A percentile compares a stretch with the other conserved stretches of the same genome.
Conservation (phyloP, 2,888 invertebrate species). For the Dusona sp. region DNA sequence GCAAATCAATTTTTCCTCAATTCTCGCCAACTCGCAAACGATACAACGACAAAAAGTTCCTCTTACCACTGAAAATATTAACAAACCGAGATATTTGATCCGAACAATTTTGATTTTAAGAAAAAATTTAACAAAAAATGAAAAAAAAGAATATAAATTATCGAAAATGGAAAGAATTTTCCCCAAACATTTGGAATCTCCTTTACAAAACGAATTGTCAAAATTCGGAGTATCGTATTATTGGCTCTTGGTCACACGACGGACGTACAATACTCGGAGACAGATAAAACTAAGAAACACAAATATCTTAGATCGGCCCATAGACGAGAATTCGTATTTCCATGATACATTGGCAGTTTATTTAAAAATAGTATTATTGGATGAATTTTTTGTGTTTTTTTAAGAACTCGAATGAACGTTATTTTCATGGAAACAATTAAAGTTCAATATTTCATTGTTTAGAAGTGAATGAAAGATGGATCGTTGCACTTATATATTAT, state of each 20-base stretch:
- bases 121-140: not conserved
- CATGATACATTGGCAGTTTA: not conserved
- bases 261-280: not conserved
- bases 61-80: not conserved
- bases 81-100: not conserved
- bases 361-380: not conserved
- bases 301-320: not conserved
- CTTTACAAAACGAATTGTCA: not conserved
- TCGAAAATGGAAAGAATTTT: not conserved
- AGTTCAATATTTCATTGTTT: not conserved
- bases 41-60: not conserved
- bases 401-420: not conserved
- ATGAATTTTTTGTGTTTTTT: not conserved
- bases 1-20: not conserved
- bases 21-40: not conserved
- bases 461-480: not conserved
- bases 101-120: not conserved
- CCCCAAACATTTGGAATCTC: not conserved
- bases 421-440: not conserved
- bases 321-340: not conserved
- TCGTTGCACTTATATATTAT: not conserved
- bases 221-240: not conserved
- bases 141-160: not conserved
- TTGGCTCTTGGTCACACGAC: not conserved
- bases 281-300: no score